Base-by-base conservation (phyloP, 2,113 vertebrate genomes). In the Anoura caudifer region DNA sequence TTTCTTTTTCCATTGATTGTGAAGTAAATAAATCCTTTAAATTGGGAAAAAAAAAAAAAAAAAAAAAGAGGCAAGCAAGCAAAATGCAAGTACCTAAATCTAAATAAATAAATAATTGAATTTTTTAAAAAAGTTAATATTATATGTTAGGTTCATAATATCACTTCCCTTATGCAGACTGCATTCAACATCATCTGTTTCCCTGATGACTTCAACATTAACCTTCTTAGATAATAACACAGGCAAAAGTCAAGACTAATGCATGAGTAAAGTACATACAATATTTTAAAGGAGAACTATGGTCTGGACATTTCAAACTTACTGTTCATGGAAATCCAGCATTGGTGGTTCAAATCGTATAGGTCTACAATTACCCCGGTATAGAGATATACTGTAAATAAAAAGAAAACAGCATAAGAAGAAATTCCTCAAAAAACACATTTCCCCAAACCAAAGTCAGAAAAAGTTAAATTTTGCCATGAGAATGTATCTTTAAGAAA, bases 321-420 rank as follows among this genome's bases (percentile, higher is more conserved):
- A 99, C 99, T 99, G 99, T 98, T 99, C 99, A 88, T 99, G 99
- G 98, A 99, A 99, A 98, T 99, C 99, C 99, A 99, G 98, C 99
- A 99, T 99, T 83, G 99, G 99, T 96, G 99, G 99, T 98, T 99
- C 99, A 98, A 99, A 99, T 90, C 99, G 98, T 98, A 99, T 99
- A 92, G 99, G 99, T 98, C 99, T 99, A 95, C 99, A 99, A 98
- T 99, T 99, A 98, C 99, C 99, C 97, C 99, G 99, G 97, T 99
- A 99, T 0, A 99, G 98, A 97, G 99, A 99, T 80, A 99, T 98
- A 98, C 99, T 99, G 98, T 52, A 97, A 98, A 63, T 97, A 87
- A 98, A 97, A 98, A 83, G 61, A 85, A 98, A 95, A 96, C 20
- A 67, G 22, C 2, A 0, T 97, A 61, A 96, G 85, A 82, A 95